Evolutionary conservation across 2,888 invertebrate genomes (phyloP).

Genomic region (Xanthostigma xanthostigma): DNA sequence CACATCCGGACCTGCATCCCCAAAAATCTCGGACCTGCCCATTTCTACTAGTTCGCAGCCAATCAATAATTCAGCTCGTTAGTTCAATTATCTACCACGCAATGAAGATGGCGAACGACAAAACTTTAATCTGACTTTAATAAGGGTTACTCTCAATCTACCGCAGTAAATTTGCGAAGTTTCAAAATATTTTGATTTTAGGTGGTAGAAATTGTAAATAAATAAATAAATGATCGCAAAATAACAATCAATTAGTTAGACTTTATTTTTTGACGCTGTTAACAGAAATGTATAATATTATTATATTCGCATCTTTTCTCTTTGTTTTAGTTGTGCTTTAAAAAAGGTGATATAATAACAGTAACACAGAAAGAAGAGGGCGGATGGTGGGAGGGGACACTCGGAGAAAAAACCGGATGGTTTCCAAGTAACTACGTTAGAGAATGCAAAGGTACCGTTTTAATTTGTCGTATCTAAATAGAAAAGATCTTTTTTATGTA

Average conservation of each 20-base stretch:
- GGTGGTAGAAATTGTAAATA: too few relatives aligned
- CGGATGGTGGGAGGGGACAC: constrained; percentile 99
- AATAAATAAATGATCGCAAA: not conserved
- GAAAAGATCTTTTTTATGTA: not conserved
- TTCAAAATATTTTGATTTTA: too few relatives aligned
- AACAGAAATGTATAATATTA: not conserved
- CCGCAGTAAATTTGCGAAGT: too few relatives aligned
- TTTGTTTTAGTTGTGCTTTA: constrained; percentile 64
- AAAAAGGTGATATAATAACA: constrained; percentile 91
- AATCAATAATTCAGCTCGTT: too few relatives aligned
- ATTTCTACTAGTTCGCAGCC: too few relatives aligned
- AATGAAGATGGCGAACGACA: too few relatives aligned
- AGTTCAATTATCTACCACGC: too few relatives aligned
- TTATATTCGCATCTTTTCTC: constrained; percentile 8
- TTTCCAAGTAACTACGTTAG: constrained; percentile 96
- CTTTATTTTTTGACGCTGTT: not conserved
- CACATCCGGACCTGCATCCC: too few relatives aligned
- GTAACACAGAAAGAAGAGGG: constrained; percentile 93
- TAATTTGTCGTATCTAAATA: constrained; percentile 7
- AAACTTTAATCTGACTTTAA: too few relatives aligned
- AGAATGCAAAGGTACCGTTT: constrained; percentile 59
- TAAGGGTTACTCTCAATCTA: too few relatives aligned
- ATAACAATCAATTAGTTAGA: too few relatives aligned
- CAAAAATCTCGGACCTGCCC: too few relatives aligned
- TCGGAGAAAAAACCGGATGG: constrained; percentile 93